phyloP scores from a whole-genome alignment of 2,797 vertebrate genomes.

The Pteropus rufus region DNA sequence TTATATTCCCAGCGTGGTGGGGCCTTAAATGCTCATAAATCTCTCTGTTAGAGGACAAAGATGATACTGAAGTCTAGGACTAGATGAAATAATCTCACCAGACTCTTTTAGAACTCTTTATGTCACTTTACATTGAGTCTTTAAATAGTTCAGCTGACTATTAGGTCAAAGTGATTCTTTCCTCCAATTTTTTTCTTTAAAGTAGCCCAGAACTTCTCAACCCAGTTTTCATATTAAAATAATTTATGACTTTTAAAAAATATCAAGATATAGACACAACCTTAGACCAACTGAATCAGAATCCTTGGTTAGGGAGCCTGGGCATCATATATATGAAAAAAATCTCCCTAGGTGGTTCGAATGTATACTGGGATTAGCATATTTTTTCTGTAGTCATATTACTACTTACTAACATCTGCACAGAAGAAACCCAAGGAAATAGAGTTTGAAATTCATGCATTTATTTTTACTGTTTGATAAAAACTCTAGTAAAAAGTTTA shows the following conservation, averaged over 20 bases:
- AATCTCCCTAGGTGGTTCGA: background rate
- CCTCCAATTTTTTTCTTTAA: background rate
- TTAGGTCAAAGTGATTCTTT: background rate
- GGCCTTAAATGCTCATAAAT: background rate
- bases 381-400: background rate
- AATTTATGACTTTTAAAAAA: background rate
- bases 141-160: background rate
- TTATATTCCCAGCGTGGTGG: background rate
- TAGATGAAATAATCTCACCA: background rate
- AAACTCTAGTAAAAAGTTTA: background rate
- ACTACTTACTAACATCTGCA: background rate
- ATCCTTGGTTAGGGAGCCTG: background rate
- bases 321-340: background rate
- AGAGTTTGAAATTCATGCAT: background rate
- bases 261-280: background rate
- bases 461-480: background rate
- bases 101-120: background rate
- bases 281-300: background rate
- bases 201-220: background rate
- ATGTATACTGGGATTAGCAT: background rate
- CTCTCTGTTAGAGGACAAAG: background rate
- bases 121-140: background rate
- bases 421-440: background rate
- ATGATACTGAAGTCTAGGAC: background rate
- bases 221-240: background rate